Conservation (phyloP, 2,113 vertebrate genomes). For the Dipodomys ordii region DNA sequence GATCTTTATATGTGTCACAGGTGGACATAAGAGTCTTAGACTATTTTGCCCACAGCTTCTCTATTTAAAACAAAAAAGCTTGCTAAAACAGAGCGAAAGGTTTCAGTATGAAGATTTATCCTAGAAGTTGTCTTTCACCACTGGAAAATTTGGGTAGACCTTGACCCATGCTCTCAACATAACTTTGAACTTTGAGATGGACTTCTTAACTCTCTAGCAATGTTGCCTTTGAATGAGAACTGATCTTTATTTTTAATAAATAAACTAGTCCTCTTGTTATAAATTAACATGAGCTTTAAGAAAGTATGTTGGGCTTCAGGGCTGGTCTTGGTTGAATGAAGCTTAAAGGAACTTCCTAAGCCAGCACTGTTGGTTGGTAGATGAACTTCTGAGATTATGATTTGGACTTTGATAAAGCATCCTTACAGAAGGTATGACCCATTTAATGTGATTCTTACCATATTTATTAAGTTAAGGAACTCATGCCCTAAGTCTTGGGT, state of each 20-base stretch:
- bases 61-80: not conserved
- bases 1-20: not conserved
- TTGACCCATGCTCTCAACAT: not conserved
- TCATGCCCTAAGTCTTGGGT: conserved; percentile 87
- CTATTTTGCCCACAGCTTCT: not conserved
- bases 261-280: not conserved
- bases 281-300: not conserved
- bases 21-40: not conserved
- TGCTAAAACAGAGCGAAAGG: conserved; percentile 3
- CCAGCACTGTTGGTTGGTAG: not conserved
- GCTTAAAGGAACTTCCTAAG: not conserved
- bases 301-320: not conserved
- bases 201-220: not conserved
- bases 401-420: conserved; percentile 49
- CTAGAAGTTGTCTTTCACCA: not conserved
- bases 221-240: not conserved
- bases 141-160: not conserved
- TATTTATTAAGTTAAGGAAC: conserved; percentile 88
- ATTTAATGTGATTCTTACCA: conserved; percentile 85
- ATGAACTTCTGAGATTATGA: conserved; percentile 38
- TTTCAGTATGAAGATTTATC: not conserved
- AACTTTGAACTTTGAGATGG: not conserved
- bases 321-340: not conserved
- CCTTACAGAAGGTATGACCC: not conserved
- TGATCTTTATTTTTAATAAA: not conserved